A percentile compares a stretch with the other conserved stretches of the same genome.
Conservation (phyloP, 2,797 vertebrate genomes). For the Myotis pilosus region DNA sequence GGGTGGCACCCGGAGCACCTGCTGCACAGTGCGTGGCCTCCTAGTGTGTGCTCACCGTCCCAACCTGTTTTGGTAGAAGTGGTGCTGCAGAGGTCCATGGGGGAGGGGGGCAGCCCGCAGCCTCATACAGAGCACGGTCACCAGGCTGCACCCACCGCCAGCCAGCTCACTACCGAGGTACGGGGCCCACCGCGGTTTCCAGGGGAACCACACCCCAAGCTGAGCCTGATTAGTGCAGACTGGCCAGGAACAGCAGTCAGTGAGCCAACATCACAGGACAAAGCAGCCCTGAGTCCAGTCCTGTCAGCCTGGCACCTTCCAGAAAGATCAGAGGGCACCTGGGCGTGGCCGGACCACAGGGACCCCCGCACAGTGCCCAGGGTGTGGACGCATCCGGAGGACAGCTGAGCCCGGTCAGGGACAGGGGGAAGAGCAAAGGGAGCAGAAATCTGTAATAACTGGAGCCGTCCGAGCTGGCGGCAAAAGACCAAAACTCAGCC, state of each 20-base stretch:
- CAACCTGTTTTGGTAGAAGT: not conserved
- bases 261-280: conserved; percentile 1
- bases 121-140: not conserved
- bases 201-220: not conserved
- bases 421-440: not conserved
- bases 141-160: not conserved
- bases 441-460: not conserved
- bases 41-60: not conserved
- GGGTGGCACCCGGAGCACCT: not conserved
- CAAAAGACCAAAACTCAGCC: not conserved
- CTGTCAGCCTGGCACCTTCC: no score
- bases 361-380: no score
- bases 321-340: not conserved
- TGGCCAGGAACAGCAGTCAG: not conserved
- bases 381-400: not conserved
- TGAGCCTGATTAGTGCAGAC: conserved; percentile 3
- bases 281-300: not conserved
- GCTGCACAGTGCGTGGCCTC: not conserved
- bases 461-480: not conserved
- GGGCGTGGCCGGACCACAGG: not conserved
- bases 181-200: not conserved
- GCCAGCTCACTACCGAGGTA: not conserved
- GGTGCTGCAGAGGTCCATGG: not conserved
- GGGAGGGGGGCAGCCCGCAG: not conserved
- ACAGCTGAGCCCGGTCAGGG: not conserved